Evolutionary conservation across 2,113 vertebrate genomes (phyloP).

Genomic region (Mesitornis unicolor): DNA sequence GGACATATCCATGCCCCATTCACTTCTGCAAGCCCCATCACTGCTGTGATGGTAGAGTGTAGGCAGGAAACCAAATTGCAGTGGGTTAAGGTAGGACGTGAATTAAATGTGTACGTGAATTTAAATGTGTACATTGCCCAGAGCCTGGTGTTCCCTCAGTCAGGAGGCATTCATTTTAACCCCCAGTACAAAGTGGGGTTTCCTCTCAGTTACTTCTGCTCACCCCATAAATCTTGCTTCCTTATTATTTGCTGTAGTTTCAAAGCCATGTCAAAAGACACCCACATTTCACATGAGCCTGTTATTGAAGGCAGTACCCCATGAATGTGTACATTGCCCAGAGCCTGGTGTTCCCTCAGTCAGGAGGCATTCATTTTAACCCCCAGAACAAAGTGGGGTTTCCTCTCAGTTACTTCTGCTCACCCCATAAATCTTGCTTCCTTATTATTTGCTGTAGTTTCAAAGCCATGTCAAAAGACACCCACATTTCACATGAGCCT

Average conservation of each 20-base stretch:
- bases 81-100: not conserved
- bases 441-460: not conserved
- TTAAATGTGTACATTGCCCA: not conserved
- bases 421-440: not conserved
- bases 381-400: not conserved
- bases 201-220: not conserved
- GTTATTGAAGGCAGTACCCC: no score
- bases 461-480: not conserved
- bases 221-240: not conserved
- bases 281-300: accelerated
- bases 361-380: not conserved
- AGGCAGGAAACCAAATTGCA: not conserved
- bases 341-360: not conserved
- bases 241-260: not conserved
- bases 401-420: not conserved
- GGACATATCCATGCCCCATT: not conserved
- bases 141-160: not conserved
- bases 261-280: not conserved
- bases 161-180: not conserved
- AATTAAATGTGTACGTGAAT: not conserved
- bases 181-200: not conserved
- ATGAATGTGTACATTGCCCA: no score
- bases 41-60: not conserved
- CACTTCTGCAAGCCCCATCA: not conserved
- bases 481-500: accelerated